A percentile compares a stretch with the other conserved stretches of the same genome.
These are phyloP conservation scores for Callimorpha dominula DNA, from an alignment of 2,888 invertebrate genomes.

Conservation along the genomic window DNA sequence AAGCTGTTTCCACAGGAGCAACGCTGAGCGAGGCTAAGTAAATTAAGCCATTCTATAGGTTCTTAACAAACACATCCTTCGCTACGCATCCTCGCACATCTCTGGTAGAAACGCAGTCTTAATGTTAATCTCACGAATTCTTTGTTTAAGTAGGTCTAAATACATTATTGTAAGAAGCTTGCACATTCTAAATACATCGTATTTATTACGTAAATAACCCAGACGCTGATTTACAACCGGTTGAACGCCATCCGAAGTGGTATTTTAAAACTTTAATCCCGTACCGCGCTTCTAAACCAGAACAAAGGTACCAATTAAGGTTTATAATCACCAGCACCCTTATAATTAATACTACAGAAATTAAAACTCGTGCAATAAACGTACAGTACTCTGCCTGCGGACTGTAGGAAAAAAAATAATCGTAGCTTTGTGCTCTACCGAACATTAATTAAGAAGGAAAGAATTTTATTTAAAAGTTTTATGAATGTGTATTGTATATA, in stretches of 20 bases:
- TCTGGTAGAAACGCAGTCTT: too few species aligned
- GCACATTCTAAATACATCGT: slow-evolving; percentile 25
- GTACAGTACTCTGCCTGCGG: slow-evolving; percentile 55
- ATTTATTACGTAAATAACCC: slow-evolving; percentile 34
- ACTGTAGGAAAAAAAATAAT: slow-evolving; percentile 76
- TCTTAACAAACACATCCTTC: too few species aligned
- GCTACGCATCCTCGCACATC: too few species aligned
- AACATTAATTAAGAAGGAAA: slow-evolving; percentile 82
- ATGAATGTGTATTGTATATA: slow-evolving; percentile 14
- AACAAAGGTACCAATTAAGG: slow-evolving; percentile 79
- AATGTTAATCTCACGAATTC: neutral
- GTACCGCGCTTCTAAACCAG: slow-evolving; percentile 63
- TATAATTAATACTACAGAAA: slow-evolving; percentile 81
- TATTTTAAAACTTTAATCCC: slow-evolving; percentile 69
- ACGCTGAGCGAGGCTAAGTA: too few species aligned
- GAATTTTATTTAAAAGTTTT: slow-evolving; percentile 63
- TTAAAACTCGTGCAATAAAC: slow-evolving; percentile 76
- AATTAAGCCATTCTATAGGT: too few species aligned
- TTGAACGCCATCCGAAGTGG: slow-evolving; percentile 53
- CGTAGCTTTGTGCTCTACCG: slow-evolving; percentile 77
- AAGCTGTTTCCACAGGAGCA: too few species aligned
- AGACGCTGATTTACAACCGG: slow-evolving; percentile 52
- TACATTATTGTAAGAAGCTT: slow-evolving; percentile 4
- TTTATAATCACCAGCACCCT: slow-evolving; percentile 76
- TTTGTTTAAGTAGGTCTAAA: neutral